A percentile compares a stretch with the other conserved stretches of the same genome.
Evolutionary conservation across 2,797 vertebrate species (phyloP).

Genomic region (Catostomus latipinnis): DNA sequence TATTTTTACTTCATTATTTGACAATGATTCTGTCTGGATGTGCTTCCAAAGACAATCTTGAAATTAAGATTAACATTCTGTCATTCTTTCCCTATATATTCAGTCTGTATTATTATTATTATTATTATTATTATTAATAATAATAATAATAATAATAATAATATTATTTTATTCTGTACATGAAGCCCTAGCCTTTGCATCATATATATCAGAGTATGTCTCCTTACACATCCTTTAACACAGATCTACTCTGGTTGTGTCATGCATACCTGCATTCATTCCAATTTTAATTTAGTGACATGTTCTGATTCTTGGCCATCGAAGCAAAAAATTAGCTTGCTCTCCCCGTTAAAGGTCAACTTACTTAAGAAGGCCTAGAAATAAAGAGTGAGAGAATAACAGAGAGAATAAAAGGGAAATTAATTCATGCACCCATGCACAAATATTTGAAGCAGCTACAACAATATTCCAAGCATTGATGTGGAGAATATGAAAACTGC

Average conservation of each 20-base stretch:
- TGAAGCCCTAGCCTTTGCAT: slow-evolving; percentile 12
- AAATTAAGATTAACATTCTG: too few relatives aligned
- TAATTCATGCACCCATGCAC: slow-evolving; percentile 72
- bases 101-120: too few relatives aligned
- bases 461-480: slow-evolving; percentile 23
- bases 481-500: slow-evolving; percentile 15
- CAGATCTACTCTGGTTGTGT: slow-evolving; percentile 65
- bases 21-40: not conserved
- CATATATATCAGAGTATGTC: slow-evolving; percentile 10
- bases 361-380: slow-evolving; percentile 41
- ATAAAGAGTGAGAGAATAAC: slow-evolving; percentile 59
- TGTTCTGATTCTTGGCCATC: slow-evolving; percentile 82
- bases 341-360: slow-evolving; percentile 79
- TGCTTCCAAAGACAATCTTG: too few relatives aligned
- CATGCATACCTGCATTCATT: slow-evolving; percentile 78
- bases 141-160: too few relatives aligned
- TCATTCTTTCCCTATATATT: too few relatives aligned
- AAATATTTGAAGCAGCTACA: slow-evolving; percentile 54
- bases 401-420: slow-evolving; percentile 63
- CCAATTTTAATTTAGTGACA: slow-evolving; percentile 84
- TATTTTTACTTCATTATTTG: slow-evolving; percentile 6
- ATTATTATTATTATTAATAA: too few relatives aligned
- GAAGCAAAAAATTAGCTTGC: slow-evolving; percentile 86
- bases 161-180: not conserved
- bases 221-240: slow-evolving; percentile 31